Conservation (phyloP, 2,113 vertebrate species). For the Copsychus sechellarum region DNA sequence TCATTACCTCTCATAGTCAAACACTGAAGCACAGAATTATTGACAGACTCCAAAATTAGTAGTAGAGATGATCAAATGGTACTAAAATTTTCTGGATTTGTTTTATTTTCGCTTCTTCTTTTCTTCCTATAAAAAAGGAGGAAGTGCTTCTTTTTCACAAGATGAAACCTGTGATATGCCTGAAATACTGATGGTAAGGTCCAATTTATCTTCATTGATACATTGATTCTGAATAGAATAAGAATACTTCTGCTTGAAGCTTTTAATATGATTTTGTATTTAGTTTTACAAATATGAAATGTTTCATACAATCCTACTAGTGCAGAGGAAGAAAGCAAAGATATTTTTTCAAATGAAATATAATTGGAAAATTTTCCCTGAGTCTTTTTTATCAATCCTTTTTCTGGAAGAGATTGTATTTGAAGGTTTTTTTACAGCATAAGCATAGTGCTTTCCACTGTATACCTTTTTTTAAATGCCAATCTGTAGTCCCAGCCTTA, state of each 20-base stretch:
- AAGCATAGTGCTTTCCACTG: background rate
- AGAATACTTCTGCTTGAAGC: background rate
- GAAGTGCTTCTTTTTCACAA: background rate
- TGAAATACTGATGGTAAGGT: slow-evolving; percentile 57
- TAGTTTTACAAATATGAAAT: background rate
- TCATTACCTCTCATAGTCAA: background rate
- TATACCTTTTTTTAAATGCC: background rate
- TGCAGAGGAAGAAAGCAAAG: background rate
- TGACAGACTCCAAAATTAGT: background rate
- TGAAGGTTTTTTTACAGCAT: background rate
- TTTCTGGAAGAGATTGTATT: background rate
- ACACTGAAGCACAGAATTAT: background rate
- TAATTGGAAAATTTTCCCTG: background rate
- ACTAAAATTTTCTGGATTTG: background rate
- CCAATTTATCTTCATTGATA: background rate
- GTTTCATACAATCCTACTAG: background rate
- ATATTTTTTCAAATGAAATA: background rate
- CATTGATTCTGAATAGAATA: background rate
- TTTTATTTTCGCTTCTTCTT: background rate
- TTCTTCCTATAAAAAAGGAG: background rate
- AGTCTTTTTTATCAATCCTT: background rate
- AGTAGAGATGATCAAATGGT: background rate
- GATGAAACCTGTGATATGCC: slow-evolving; percentile 6
- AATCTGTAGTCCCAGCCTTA: background rate
- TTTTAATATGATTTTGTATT: background rate